Conservation (phyloP, 2,113 vertebrate species). For the Corythornis cristatus region DNA sequence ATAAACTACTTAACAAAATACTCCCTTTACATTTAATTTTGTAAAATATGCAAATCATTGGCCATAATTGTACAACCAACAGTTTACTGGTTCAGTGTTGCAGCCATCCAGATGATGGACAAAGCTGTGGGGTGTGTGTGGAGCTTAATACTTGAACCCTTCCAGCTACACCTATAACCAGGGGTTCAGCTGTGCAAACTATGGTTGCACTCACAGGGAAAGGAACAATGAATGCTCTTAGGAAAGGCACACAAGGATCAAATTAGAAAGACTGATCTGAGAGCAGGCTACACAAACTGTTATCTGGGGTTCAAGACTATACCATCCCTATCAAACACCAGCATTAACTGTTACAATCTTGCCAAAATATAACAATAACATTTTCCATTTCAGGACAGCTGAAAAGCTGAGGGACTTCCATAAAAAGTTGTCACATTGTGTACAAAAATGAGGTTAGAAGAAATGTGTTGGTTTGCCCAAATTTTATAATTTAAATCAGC, state of each 20-base stretch:
- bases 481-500: neutral
- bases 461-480: neutral
- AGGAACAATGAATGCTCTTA: neutral
- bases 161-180: fast-evolving
- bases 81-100: neutral
- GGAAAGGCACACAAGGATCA: neutral
- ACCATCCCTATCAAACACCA: neutral
- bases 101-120: neutral
- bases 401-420: neutral
- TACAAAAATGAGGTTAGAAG: neutral
- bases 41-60: neutral
- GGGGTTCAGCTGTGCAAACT: neutral
- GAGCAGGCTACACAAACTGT: neutral
- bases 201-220: neutral
- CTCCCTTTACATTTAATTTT: neutral
- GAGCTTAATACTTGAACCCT: neutral
- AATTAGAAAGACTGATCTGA: neutral
- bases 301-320: neutral
- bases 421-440: neutral
- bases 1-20: neutral
- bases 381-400: neutral
- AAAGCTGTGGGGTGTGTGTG: neutral
- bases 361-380: neutral
- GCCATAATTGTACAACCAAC: neutral
- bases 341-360: neutral